A percentile compares a stretch with the other conserved stretches of the same genome.
Evolutionary conservation across 2,888 invertebrate genomes (phyloP).

Genomic region (Tinea pellionella): DNA sequence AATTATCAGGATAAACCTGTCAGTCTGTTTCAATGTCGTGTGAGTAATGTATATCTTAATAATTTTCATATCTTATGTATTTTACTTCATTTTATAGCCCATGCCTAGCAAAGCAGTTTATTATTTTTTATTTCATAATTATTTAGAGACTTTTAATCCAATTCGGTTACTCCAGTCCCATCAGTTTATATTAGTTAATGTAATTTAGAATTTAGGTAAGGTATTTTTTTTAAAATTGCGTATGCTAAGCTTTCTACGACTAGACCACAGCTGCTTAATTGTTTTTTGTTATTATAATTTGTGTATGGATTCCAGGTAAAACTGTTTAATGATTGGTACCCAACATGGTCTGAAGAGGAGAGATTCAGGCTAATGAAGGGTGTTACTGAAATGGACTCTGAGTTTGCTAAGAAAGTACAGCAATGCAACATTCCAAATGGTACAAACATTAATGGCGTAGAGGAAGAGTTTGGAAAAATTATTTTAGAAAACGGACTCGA

Average conservation of each 20-base stretch:
- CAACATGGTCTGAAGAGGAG: constrained; percentile 80
- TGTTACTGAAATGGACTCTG: constrained; percentile 77
- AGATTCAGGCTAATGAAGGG: constrained; percentile 76
- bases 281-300: neutral
- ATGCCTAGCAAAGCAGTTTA: no score
- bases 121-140: no score
- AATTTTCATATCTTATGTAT: no score
- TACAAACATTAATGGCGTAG: constrained; percentile 45
- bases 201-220: no score
- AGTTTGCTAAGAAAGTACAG: constrained; percentile 78
- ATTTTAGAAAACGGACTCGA: neutral
- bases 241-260: no score
- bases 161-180: no score
- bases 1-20: constrained; percentile 81
- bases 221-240: no score
- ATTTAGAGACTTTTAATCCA: no score
- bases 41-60: constrained; percentile 61
- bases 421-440: constrained; percentile 46
- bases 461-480: constrained; percentile 19
- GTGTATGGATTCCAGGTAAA: constrained; percentile 70
- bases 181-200: no score
- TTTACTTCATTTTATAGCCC: no score
- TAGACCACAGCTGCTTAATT: no score
- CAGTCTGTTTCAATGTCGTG: constrained; percentile 85
- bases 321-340: constrained; percentile 86